phyloP scores from a whole-genome alignment of 2,797 vertebrate species.

The Chelmon rostratus region DNA sequence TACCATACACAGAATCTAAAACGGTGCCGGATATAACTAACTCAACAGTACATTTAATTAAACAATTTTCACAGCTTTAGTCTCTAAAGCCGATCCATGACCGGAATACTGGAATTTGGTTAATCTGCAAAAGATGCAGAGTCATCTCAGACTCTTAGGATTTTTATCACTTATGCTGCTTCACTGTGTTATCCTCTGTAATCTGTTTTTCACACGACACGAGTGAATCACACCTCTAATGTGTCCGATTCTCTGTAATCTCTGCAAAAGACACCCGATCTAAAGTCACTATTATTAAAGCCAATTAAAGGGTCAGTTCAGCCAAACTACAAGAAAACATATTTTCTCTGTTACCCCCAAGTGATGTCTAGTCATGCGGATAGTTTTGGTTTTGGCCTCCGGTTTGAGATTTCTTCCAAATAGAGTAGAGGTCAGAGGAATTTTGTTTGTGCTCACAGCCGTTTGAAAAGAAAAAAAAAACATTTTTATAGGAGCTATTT shows the following conservation, averaged over 20 bases:
- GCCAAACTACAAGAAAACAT: conserved; percentile 23
- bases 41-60: conserved; percentile 43
- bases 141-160: conserved; percentile 22
- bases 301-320: conserved; percentile 37
- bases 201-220: conserved; percentile 21
- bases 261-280: conserved; percentile 23
- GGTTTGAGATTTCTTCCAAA: conserved; percentile 42
- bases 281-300: conserved; percentile 17
- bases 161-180: conserved; percentile 11
- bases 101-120: conserved; percentile 31
- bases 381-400: conserved; percentile 24
- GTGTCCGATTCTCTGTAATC: conserved; percentile 3
- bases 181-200: conserved; percentile 30
- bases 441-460: conserved; percentile 15
- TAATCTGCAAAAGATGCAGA: conserved; percentile 42
- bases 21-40: conserved; percentile 35
- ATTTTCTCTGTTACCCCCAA: conserved; percentile 21
- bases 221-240: conserved; percentile 14
- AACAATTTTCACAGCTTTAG: conserved; percentile 21
- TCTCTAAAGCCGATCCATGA: conserved; percentile 32
- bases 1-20: conserved; percentile 35
- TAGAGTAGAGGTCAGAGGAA: conserved; percentile 3
- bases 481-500: conserved; percentile 20
- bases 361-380: conserved; percentile 37
- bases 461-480: neutral